Conservation (phyloP, 2,113 vertebrate species). For the Scomber scombrus region DNA sequence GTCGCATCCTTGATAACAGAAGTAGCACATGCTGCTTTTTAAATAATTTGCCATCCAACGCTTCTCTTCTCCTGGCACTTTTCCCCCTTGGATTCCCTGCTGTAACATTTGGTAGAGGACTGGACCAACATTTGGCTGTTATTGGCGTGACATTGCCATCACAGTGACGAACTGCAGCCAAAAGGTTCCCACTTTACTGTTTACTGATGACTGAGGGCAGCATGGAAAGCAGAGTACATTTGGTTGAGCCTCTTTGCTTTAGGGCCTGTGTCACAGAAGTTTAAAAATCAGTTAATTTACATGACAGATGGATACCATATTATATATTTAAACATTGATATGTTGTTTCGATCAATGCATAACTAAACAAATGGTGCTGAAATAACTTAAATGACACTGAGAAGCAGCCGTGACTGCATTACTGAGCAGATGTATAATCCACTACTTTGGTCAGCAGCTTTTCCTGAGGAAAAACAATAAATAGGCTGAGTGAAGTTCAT, state of each 20-base stretch:
- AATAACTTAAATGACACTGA: conserved; percentile 31
- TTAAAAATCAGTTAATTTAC: conserved; percentile 16
- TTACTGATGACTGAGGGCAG: conserved; percentile 29
- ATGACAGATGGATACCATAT: conserved; percentile 2
- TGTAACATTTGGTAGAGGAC: conserved; percentile 63
- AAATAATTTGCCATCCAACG: conserved; percentile 30
- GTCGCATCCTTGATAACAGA: conserved; percentile 12
- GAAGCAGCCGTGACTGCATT: conserved; percentile 36
- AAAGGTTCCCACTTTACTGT: conserved; percentile 58
- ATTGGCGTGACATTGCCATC: conserved; percentile 7
- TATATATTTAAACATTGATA: conserved; percentile 20
- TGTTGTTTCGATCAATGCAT: neutral
- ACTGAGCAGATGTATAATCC: conserved; percentile 35
- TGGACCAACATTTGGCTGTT: conserved; percentile 48
- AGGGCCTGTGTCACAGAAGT: conserved; percentile 6
- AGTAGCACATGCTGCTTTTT: conserved; percentile 26
- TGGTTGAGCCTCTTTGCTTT: conserved; percentile 11
- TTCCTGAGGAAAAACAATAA: conserved; percentile 37
- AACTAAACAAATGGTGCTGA: neutral
- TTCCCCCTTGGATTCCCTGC: conserved; percentile 7
- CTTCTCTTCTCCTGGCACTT: conserved; percentile 7
- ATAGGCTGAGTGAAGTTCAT: conserved; percentile 24
- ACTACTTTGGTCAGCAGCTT: conserved; percentile 48
- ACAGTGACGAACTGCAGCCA: conserved; percentile 45
- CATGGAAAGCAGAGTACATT: conserved; percentile 15